Conservation (phyloP, 2,888 invertebrate species). For the Eugnorisma glareosa region DNA sequence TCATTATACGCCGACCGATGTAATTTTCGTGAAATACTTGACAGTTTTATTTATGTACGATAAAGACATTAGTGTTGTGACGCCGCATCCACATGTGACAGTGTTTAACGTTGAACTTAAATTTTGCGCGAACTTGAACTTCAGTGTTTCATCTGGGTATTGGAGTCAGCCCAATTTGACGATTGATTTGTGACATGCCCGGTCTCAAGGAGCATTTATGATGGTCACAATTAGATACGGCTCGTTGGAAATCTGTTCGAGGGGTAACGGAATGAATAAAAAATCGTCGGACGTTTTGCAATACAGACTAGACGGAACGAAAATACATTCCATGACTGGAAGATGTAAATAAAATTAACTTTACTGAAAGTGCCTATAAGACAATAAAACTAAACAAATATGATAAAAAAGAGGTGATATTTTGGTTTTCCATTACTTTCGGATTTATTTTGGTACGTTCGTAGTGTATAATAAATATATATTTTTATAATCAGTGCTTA, state of each 20-base stretch:
- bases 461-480: constrained; percentile 54
- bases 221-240: constrained; percentile 88
- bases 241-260: constrained; percentile 82
- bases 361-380: constrained; percentile 65
- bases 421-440: constrained; percentile 51
- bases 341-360: constrained; percentile 76
- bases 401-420: constrained; percentile 83
- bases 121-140: constrained; percentile 87
- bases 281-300: constrained; percentile 80
- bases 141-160: constrained; percentile 67
- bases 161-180: constrained; percentile 76
- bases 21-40: constrained; percentile 87
- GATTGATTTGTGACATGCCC: constrained; percentile 87
- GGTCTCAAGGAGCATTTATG: constrained; percentile 83
- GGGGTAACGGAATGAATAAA: constrained; percentile 86
- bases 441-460: constrained; percentile 65
- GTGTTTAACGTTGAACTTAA: constrained; percentile 70
- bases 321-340: constrained; percentile 73
- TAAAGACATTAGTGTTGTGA: constrained; percentile 79
- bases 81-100: constrained; percentile 67
- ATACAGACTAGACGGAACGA: constrained; percentile 79
- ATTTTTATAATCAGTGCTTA: constrained; percentile 67
- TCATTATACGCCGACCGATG: constrained; percentile 88
- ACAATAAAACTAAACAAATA: constrained; percentile 77
- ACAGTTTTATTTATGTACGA: constrained; percentile 82